These are phyloP conservation scores for Parauchenoglanis ngamensis DNA, from an alignment of 2,797 vertebrate genomes.

Conservation along the genomic window DNA sequence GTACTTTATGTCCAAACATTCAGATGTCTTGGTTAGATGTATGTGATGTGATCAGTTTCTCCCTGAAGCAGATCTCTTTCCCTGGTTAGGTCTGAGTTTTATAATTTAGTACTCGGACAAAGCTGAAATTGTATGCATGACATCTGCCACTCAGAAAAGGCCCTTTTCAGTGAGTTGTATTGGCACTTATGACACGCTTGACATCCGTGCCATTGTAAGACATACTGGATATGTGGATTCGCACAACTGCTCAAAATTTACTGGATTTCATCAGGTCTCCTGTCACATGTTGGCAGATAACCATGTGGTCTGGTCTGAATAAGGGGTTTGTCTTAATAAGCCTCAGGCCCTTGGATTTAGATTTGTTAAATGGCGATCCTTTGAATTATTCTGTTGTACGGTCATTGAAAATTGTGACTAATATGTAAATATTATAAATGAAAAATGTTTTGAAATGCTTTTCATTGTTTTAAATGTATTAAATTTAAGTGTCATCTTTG, in stretches of 20 bases:
- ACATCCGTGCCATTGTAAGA: constrained; percentile 18
- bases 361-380: background rate
- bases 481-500: no score
- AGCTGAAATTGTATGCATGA: constrained; percentile 46
- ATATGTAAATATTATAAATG: background rate
- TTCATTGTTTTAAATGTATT: background rate
- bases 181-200: constrained; percentile 1
- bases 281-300: background rate
- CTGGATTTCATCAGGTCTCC: constrained; percentile 10
- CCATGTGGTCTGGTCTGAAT: background rate
- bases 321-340: no score
- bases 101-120: constrained; percentile 46
- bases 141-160: constrained; percentile 14
- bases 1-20: background rate
- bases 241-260: background rate
- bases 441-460: background rate
- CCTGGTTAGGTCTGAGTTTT: constrained; percentile 49
- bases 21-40: constrained; percentile 18
- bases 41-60: constrained; percentile 33
- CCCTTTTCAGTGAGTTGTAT: constrained; percentile 15
- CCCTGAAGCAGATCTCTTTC: constrained; percentile 48
- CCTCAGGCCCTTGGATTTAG: background rate
- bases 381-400: background rate
- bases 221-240: background rate
- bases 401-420: background rate